Evolutionary conservation across 2,888 invertebrate species (phyloP).

Genomic region (Folsomia manolachei): DNA sequence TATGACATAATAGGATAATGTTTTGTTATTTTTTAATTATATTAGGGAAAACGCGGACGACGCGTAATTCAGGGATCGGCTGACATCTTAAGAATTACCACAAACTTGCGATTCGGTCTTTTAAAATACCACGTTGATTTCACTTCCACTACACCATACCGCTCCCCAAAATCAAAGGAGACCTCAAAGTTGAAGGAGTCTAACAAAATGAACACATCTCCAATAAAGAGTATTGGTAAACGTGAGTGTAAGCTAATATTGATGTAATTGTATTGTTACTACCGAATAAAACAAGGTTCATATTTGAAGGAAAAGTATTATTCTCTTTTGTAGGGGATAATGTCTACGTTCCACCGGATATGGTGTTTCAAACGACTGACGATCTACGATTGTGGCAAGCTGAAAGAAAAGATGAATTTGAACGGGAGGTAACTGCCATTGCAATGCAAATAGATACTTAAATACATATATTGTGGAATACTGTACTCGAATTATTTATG

Average conservation of each 20-base stretch:
- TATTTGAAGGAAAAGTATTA: too few relatives aligned
- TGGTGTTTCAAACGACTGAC: slow-evolving; percentile 4
- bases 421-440: slow-evolving; percentile 21
- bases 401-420: slow-evolving; percentile 24
- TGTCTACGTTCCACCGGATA: slow-evolving; percentile 4
- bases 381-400: slow-evolving; percentile 27
- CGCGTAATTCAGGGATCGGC: too few relatives aligned
- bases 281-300: too few relatives aligned
- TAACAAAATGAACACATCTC: background rate
- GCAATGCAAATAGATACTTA: too few relatives aligned
- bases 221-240: too few relatives aligned
- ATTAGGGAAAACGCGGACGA: slow-evolving; percentile 5
- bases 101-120: slow-evolving; percentile 24
- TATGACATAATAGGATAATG: background rate
- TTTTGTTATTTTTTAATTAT: slow-evolving; percentile 7
- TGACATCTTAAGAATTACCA: slow-evolving; percentile 22
- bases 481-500: too few relatives aligned
- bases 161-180: background rate
- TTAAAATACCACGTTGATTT: background rate
- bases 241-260: too few relatives aligned
- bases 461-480: too few relatives aligned
- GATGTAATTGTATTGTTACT: too few relatives aligned
- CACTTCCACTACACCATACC: background rate
- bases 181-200: background rate
- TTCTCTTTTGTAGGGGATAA: background rate